Percentiles rank a stretch among this genome's conserved stretches.
Evolutionary conservation across 2,797 vertebrate species (phyloP).

Genomic region (Lagocephalus sceleratus): DNA sequence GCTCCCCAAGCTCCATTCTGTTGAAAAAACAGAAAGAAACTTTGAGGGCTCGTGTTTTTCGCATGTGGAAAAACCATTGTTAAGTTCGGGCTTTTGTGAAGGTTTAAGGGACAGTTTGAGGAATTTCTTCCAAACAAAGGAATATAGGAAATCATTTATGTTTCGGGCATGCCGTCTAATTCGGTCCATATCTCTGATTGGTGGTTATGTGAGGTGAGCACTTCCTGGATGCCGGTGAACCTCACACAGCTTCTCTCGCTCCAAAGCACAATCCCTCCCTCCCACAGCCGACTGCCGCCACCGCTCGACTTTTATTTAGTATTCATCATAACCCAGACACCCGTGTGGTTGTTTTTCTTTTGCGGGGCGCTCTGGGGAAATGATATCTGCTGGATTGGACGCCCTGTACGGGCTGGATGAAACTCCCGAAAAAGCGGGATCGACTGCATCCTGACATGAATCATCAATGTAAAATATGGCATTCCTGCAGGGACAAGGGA

Average conservation of each 20-base stretch:
- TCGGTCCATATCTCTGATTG: slow-evolving; percentile 40
- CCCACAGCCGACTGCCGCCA: slow-evolving; percentile 35
- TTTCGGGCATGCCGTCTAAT: slow-evolving; percentile 16
- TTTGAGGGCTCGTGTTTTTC: slow-evolving; percentile 6
- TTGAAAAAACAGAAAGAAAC: neutral
- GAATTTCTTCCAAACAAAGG: slow-evolving; percentile 34
- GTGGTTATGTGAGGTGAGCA: slow-evolving; percentile 39
- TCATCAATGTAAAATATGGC: slow-evolving; percentile 56
- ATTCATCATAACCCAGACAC: slow-evolving; percentile 63
- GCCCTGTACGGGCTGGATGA: slow-evolving; percentile 57
- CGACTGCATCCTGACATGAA: slow-evolving; percentile 56
- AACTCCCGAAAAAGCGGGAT: slow-evolving; percentile 49
- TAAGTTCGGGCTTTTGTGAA: slow-evolving; percentile 7
- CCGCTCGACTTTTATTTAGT: slow-evolving; percentile 58
- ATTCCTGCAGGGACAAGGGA: slow-evolving; percentile 38
- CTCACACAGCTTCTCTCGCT: slow-evolving; percentile 27
- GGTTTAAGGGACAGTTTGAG: slow-evolving; percentile 3
- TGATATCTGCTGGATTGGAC: slow-evolving; percentile 57
- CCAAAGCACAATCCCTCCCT: slow-evolving; percentile 33
- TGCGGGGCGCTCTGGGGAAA: slow-evolving; percentile 50
- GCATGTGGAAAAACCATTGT: slow-evolving; percentile 1
- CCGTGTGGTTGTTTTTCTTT: slow-evolving; percentile 59
- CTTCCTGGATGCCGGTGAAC: neutral
- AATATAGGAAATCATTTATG: no score
- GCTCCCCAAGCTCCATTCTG: neutral